These are phyloP conservation scores for Laticauda laticaudata DNA, from an alignment of 2,113 vertebrate species.

Conservation along the genomic window DNA sequence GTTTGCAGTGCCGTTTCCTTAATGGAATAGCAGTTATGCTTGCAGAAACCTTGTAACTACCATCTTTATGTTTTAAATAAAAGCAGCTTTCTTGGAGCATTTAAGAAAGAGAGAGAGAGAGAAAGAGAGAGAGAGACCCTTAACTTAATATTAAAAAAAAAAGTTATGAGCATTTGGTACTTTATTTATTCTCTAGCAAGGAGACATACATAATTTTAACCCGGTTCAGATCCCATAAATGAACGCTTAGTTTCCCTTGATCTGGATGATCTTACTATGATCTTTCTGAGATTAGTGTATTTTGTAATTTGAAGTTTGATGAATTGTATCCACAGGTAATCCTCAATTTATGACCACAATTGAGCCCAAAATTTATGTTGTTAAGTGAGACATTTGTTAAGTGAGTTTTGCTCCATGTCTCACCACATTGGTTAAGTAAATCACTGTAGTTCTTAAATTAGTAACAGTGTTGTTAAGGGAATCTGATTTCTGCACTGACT, in stretches of 20 bases:
- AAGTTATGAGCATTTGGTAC: conserved; percentile 56
- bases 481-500: not conserved
- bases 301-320: conserved; percentile 49
- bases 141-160: conserved; percentile 60
- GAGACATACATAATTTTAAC: conserved; percentile 23
- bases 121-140: conserved; percentile 41
- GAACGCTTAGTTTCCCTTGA: not conserved
- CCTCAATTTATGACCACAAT: not conserved
- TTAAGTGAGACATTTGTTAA: not conserved
- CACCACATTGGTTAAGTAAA: not conserved
- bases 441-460: not conserved
- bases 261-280: conserved; percentile 39
- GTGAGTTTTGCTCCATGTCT: not conserved
- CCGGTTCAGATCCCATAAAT: not conserved
- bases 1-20: conserved; percentile 82
- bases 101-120: conserved; percentile 57
- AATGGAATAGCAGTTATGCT: conserved; percentile 83
- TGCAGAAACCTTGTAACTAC: conserved; percentile 80
- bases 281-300: conserved; percentile 36
- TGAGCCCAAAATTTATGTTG: not conserved
- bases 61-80: conserved; percentile 84
- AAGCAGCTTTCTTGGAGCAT: conserved; percentile 76
- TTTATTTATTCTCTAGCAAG: conserved; percentile 20
- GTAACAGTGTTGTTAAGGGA: not conserved
- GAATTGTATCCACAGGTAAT: not conserved